Evolutionary conservation across 1,140 invertebrate species (phyloP).

Genomic region (Choristoneura fumiferana): DNA sequence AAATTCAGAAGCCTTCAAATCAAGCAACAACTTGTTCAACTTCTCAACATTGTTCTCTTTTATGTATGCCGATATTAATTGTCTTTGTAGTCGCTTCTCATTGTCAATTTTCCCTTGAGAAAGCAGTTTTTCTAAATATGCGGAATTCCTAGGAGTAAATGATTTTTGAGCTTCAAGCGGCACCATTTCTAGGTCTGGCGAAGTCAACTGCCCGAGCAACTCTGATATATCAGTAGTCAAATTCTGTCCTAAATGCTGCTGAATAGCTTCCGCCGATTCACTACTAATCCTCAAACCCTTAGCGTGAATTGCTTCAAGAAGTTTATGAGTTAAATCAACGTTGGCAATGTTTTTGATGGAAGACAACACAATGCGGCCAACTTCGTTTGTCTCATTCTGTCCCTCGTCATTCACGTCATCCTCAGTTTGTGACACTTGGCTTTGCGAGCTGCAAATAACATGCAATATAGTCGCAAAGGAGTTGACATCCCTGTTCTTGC

Average conservation of each 20-base stretch:
- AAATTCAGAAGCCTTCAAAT: constrained; percentile 78
- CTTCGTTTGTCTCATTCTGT: constrained; percentile 47
- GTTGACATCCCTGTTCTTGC: constrained; percentile 79
- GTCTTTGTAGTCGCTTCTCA: constrained; percentile 76
- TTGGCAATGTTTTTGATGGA: constrained; percentile 51
- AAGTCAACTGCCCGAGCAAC: constrained; percentile 81
- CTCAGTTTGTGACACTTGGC: constrained; percentile 43
- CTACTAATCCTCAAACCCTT: constrained; percentile 83
- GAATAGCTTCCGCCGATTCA: constrained; percentile 79
- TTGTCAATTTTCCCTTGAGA: constrained; percentile 66
- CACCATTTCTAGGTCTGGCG: constrained; percentile 79
- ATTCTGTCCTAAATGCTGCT: constrained; percentile 80
- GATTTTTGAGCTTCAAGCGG: constrained; percentile 60
- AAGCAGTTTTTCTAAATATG: constrained; percentile 79
- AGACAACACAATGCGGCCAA: constrained; percentile 78
- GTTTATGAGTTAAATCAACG: constrained; percentile 49
- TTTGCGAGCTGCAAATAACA: constrained; percentile 46
- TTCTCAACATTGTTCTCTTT: constrained; percentile 82
- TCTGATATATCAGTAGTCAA: constrained; percentile 81
- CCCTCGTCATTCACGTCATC: constrained; percentile 25
- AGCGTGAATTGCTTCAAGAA: constrained; percentile 78
- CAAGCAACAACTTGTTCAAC: constrained; percentile 71
- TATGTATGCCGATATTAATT: constrained; percentile 81
- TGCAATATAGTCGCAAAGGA: constrained; percentile 65
- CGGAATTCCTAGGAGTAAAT: constrained; percentile 41